Evolutionary conservation across 2,888 invertebrate genomes (phyloP).

Genomic region (Pimpla rufipes): DNA sequence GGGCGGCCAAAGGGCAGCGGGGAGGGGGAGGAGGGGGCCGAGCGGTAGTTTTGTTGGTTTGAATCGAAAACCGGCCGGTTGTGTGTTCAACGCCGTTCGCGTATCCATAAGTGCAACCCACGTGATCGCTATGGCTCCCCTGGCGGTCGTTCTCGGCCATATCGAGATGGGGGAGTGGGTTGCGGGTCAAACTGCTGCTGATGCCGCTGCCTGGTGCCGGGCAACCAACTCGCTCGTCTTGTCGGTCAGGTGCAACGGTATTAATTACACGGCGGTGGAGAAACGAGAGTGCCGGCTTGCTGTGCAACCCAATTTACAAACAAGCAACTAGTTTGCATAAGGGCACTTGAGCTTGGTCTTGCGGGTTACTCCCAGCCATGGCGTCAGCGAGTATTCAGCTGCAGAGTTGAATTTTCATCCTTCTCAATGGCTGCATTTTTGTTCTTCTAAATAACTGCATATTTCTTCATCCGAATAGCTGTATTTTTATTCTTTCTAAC

Average conservation of each 20-base stretch:
- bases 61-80: neutral
- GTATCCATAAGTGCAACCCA: conserved; percentile 47
- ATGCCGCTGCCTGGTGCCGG: too few relatives aligned
- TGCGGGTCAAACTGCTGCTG: conserved; percentile 57
- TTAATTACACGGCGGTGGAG: conserved; percentile 32
- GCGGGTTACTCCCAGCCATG: neutral
- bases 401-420: too few relatives aligned
- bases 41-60: neutral
- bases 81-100: conserved; percentile 12
- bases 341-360: conserved; percentile 47
- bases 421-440: too few relatives aligned
- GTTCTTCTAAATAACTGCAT: too few relatives aligned
- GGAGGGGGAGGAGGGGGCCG: neutral
- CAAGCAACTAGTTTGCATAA: conserved; percentile 81
- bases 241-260: conserved; percentile 46
- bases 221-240: too few relatives aligned
- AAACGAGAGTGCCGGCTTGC: conserved; percentile 52
- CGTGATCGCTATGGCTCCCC: conserved; percentile 80
- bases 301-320: conserved; percentile 80
- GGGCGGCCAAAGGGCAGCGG: conserved; percentile 27
- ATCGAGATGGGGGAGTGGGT: conserved; percentile 40
- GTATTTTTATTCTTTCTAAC: too few relatives aligned
- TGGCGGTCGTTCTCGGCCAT: conserved; percentile 75
- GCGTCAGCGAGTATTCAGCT: too few relatives aligned
- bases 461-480: too few relatives aligned